These are phyloP conservation scores for Tinea pellionella DNA, from an alignment of 2,888 invertebrate genomes.

Conservation along the genomic window DNA sequence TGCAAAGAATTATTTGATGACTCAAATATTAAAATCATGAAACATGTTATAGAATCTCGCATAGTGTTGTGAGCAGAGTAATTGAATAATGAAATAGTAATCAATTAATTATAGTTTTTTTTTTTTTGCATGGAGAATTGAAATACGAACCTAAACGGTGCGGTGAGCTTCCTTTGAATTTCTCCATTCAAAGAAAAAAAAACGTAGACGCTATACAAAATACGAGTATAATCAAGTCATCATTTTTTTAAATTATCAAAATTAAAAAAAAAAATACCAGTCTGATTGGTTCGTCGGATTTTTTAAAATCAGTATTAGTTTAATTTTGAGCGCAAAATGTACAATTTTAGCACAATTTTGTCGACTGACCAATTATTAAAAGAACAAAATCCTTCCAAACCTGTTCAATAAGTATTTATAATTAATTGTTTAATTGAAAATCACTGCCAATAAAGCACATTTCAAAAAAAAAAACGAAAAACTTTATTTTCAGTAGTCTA, in stretches of 20 bases:
- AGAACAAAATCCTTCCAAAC: conserved; percentile 21
- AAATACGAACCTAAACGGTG: background rate
- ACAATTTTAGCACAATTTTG: conserved; percentile 30
- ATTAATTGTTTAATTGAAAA: background rate
- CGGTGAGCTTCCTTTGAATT: background rate
- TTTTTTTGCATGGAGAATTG: background rate
- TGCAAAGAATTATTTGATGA: background rate
- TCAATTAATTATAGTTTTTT: too few relatives aligned
- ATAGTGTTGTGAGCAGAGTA: background rate
- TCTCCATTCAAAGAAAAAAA: background rate
- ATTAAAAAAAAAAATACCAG: too few relatives aligned
- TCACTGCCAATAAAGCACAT: background rate
- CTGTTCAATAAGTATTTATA: conserved; percentile 9
- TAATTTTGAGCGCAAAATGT: background rate
- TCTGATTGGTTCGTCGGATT: background rate
- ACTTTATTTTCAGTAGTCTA: conserved; percentile 23
- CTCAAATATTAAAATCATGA: too few relatives aligned
- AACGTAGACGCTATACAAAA: too few relatives aligned
- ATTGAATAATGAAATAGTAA: background rate
- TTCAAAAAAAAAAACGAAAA: too few relatives aligned
- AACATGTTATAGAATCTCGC: too few relatives aligned
- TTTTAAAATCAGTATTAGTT: background rate
- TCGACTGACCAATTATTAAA: conserved; percentile 46
- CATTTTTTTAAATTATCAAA: too few relatives aligned
- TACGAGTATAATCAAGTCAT: too few relatives aligned